A percentile compares a stretch with the other conserved stretches of the same genome.
Evolutionary conservation across 1,140 invertebrate genomes (phyloP).

Genomic region (Arctopsyche grandis): DNA sequence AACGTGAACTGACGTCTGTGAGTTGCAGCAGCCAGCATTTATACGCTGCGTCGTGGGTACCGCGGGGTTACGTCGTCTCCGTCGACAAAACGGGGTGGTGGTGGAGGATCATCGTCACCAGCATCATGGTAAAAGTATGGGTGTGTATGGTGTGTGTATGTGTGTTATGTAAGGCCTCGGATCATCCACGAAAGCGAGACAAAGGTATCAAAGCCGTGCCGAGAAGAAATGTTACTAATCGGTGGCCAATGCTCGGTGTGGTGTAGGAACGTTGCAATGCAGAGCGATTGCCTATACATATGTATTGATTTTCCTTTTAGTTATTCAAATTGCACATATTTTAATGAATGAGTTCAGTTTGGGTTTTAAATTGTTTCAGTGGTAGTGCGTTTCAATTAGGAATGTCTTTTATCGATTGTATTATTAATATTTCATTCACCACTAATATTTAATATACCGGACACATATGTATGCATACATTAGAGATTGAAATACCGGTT

Average conservation of each 20-base stretch:
- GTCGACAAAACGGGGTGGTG: background rate
- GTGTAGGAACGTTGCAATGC: background rate
- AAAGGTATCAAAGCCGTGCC: conserved; percentile 23
- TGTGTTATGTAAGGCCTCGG: conserved; percentile 20
- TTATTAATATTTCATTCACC: too few species aligned
- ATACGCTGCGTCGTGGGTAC: background rate
- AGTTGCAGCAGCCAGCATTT: background rate
- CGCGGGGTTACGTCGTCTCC: too few species aligned
- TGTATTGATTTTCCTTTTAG: too few species aligned
- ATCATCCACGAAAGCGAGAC: conserved; percentile 30
- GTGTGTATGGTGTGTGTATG: background rate
- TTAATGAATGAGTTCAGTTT: too few species aligned
- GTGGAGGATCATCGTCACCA: background rate
- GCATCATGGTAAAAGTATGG: background rate
- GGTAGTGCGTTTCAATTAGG: too few species aligned
- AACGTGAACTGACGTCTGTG: conserved; percentile 23
- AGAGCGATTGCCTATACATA: background rate
- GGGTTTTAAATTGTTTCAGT: too few species aligned
- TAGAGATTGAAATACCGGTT: too few species aligned
- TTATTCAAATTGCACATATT: too few species aligned
- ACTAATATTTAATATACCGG: too few species aligned
- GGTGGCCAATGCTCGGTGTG: background rate
- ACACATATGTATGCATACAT: too few species aligned
- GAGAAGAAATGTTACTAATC: conserved; percentile 26
- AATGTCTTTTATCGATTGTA: too few species aligned